These are phyloP conservation scores for Drosophila mayri DNA, from an alignment of 1,140 invertebrate species.

Conservation along the genomic window DNA sequence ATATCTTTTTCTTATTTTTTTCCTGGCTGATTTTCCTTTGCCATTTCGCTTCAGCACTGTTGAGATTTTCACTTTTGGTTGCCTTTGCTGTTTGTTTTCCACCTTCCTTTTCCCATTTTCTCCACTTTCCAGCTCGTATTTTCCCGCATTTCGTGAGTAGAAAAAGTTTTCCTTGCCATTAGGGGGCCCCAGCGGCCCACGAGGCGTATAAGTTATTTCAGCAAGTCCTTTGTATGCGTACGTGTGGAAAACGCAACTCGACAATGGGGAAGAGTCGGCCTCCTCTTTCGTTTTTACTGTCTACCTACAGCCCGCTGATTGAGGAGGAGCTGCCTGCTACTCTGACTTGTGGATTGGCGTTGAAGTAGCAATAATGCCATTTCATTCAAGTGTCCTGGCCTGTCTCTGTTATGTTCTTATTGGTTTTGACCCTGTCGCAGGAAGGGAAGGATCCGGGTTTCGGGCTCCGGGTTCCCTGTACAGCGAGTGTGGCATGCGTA, in stretches of 20 bases:
- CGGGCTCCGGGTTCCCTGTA: neutral
- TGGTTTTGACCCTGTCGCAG: conserved; percentile 49
- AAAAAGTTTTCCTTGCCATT: conserved; percentile 58
- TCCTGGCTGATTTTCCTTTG: conserved; percentile 33
- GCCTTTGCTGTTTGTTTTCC: conserved; percentile 51
- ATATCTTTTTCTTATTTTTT: conserved; percentile 65
- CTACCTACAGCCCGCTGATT: conserved; percentile 61
- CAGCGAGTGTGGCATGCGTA: conserved; percentile 74
- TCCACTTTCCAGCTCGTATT: neutral
- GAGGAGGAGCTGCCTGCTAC: conserved; percentile 56
- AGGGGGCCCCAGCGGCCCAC: conserved; percentile 56
- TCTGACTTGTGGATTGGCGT: conserved; percentile 56
- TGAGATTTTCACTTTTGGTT: conserved; percentile 78
- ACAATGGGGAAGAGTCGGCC: conserved; percentile 4
- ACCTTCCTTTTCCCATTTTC: conserved; percentile 21
- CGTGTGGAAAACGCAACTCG: conserved; percentile 74
- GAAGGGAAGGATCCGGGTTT: neutral
- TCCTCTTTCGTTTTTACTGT: neutral
- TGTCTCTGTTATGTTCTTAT: conserved; percentile 67
- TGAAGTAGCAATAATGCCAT: conserved; percentile 83
- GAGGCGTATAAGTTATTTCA: conserved; percentile 82
- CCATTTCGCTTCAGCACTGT: conserved; percentile 74
- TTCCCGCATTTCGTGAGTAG: conserved; percentile 26
- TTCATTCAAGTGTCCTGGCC: conserved; percentile 72
- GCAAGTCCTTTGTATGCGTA: conserved; percentile 82